Evolutionary conservation across 2,888 invertebrate species (phyloP).

Genomic region (Lymantria monacha): DNA sequence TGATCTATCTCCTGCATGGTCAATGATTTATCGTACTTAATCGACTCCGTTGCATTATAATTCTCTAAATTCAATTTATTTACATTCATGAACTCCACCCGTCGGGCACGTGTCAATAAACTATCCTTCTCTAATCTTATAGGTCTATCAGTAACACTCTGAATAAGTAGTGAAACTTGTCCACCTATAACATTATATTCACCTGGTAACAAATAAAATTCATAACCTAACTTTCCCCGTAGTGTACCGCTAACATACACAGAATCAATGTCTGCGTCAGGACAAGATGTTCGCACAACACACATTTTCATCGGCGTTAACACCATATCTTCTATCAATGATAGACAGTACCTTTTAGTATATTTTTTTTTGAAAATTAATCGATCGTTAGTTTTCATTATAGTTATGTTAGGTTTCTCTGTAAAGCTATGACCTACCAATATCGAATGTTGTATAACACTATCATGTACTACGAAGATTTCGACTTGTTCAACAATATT

Average conservation of each 20-base stretch:
- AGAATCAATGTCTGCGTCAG: not conserved
- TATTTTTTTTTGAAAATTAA: not conserved
- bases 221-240: not conserved
- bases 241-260: not conserved
- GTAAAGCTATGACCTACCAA: not conserved
- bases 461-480: not conserved
- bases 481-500: too few relatives aligned
- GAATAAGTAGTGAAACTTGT: not conserved
- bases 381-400: not conserved
- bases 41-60: not conserved
- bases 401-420: not conserved
- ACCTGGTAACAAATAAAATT: not conserved
- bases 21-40: not conserved
- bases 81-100: not conserved
- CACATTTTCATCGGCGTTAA: not conserved
- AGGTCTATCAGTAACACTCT: not conserved
- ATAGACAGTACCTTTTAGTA: not conserved
- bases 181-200: not conserved
- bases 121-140: not conserved
- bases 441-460: not conserved
- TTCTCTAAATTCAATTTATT: not conserved
- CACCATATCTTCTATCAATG: not conserved
- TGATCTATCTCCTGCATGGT: not conserved
- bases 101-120: not conserved
- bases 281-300: too few relatives aligned